phyloP scores from a whole-genome alignment of 2,797 vertebrate genomes.

The Thripadectes ignobilis region DNA sequence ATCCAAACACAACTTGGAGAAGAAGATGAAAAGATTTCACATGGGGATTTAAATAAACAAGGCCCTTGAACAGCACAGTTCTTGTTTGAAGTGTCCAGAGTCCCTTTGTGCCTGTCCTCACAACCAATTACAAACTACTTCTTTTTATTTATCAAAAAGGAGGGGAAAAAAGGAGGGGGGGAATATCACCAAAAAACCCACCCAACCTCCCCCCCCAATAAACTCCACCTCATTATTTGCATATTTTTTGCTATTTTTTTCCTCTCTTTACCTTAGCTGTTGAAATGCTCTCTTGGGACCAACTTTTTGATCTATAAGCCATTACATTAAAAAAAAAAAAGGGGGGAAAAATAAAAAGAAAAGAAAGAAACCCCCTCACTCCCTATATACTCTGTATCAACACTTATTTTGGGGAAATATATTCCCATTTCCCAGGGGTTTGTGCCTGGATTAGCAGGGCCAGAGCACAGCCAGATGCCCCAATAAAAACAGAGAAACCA shows the following conservation, averaged over 20 bases:
- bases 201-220: neutral
- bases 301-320: neutral
- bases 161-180: no score
- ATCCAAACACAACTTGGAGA: neutral
- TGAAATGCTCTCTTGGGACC: neutral
- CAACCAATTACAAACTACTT: neutral
- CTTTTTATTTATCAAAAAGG: neutral
- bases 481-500: neutral
- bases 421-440: neutral
- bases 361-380: neutral
- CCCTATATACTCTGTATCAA: neutral
- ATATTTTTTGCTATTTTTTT: neutral
- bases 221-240: neutral
- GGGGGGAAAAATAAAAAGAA: fast-evolving
- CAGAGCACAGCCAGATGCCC: neutral
- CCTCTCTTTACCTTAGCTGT: neutral
- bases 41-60: neutral
- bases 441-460: neutral
- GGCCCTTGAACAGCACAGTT: neutral
- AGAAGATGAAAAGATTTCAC: neutral
- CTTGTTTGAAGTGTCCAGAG: neutral
- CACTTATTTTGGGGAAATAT: neutral
- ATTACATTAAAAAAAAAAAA: neutral
- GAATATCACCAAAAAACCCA: neutral
- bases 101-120: neutral